Conservation (phyloP, 2,113 vertebrate genomes). For the Pholis gunnellus region DNA sequence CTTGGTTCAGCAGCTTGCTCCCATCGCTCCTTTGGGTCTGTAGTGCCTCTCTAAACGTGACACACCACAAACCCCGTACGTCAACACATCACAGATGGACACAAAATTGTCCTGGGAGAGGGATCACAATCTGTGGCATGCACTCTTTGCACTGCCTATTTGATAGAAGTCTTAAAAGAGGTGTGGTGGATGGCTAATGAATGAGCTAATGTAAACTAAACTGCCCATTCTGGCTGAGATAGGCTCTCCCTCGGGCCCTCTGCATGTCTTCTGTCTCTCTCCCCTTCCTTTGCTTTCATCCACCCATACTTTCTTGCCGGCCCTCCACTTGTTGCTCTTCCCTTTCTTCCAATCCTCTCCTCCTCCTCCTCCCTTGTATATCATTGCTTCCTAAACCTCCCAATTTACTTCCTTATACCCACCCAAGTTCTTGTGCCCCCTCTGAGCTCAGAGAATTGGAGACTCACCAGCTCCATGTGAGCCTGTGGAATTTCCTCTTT, state of each 20-base stretch:
- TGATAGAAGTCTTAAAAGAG: constrained; percentile 50
- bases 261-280: constrained; percentile 14
- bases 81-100: constrained; percentile 73
- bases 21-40: constrained; percentile 20
- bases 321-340: not conserved
- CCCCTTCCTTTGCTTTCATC: constrained; percentile 54
- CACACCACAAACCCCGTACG: constrained; percentile 10
- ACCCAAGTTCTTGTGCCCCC: constrained; percentile 3
- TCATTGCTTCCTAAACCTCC: constrained; percentile 29
- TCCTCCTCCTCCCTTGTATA: not conserved
- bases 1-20: constrained; percentile 29
- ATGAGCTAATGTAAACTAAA: constrained; percentile 71
- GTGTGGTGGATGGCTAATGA: constrained; percentile 40
- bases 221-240: constrained; percentile 41
- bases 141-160: constrained; percentile 34
- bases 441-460: constrained; percentile 15
- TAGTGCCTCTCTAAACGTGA: constrained; percentile 25
- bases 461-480: constrained; percentile 66
- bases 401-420: constrained; percentile 6
- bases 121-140: constrained; percentile 44
- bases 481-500: constrained; percentile 74
- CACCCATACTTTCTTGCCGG: constrained; percentile 12
- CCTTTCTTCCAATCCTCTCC: constrained; percentile 14
- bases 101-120: constrained; percentile 39
- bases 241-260: constrained; percentile 37